Conservation (phyloP, 53 echinoderm and acorn worm species). For the Pentamera pediparva region DNA sequence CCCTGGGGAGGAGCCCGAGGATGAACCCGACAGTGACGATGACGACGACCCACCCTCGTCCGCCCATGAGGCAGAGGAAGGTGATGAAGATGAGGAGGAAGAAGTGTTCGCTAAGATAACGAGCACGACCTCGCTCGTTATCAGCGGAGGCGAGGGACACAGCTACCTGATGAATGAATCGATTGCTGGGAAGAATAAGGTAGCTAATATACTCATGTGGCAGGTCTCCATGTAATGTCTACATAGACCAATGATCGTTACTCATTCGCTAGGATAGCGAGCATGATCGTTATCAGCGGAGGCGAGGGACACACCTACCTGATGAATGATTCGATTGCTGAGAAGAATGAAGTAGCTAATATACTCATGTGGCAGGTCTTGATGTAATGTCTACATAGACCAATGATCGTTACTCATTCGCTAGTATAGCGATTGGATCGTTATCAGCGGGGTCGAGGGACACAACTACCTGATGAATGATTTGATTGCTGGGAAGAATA, state of each 20-base stretch:
- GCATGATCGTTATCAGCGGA: constrained; percentile 86
- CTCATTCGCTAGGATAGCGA: constrained; percentile 85
- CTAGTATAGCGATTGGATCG: constrained; percentile 76
- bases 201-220: constrained; percentile 81
- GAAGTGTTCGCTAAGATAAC: constrained; percentile 87
- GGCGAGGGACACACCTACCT: constrained; percentile 93
- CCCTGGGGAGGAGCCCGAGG: constrained; percentile 29
- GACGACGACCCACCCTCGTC: constrained; percentile 14
- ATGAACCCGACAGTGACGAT: constrained; percentile 27
- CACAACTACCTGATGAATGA: constrained; percentile 82
- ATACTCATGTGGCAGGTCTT: constrained; percentile 94
- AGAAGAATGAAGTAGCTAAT: constrained; percentile 54
- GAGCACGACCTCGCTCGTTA: constrained; percentile 83
- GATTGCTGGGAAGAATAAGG: constrained; percentile 53
- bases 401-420: no score
- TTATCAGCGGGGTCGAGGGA: constrained; percentile 90
- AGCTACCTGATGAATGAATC: constrained; percentile 75
- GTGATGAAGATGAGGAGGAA: constrained; percentile 40
- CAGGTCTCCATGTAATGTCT: constrained; percentile 93
- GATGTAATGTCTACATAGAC: no score
- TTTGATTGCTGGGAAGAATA: constrained; percentile 54
- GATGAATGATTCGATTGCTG: constrained; percentile 68
- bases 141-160: constrained; percentile 95
- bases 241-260: no score
- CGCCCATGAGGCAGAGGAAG: constrained; percentile 32